phyloP scores from a whole-genome alignment of 92 coral and sea anemone genomes.

The Anthopleura xanthogrammica region DNA sequence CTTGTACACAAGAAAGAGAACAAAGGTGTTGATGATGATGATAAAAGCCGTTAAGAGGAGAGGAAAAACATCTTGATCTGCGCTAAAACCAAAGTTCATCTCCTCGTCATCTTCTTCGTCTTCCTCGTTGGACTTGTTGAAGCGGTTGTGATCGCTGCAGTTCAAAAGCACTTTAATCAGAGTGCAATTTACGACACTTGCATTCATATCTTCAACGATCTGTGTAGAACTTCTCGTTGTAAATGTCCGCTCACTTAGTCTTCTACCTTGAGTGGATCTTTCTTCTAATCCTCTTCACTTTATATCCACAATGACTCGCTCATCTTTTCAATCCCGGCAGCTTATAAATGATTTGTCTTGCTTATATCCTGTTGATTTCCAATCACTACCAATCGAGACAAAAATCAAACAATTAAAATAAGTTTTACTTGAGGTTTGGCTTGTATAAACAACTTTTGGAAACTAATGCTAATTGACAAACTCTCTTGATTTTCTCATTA shows the following conservation, averaged over 20 bases:
- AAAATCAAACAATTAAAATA: neutral
- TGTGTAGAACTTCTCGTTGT: neutral
- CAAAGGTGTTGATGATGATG: conserved; percentile 56
- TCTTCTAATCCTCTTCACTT: neutral
- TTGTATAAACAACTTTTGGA: neutral
- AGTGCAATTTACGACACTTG: neutral
- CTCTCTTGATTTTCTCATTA: neutral
- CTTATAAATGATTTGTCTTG: neutral
- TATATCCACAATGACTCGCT: neutral
- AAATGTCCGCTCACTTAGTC: neutral
- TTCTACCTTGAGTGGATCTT: neutral
- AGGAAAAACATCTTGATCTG: conserved; percentile 55
- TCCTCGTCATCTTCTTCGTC: neutral
- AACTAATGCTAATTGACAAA: neutral
- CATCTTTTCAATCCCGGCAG: neutral
- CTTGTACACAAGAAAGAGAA: conserved; percentile 52
- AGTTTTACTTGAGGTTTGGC: neutral
- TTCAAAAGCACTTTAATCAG: neutral
- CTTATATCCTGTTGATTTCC: neutral
- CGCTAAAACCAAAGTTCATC: conserved; percentile 30
- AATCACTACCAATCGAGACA: neutral
- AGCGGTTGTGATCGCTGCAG: neutral
- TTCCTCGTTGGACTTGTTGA: neutral
- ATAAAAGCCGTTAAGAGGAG: conserved; percentile 48
- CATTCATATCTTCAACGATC: neutral